A percentile compares a stretch with the other conserved stretches of the same genome.
phyloP scores from a whole-genome alignment of 2,888 invertebrate species.

The Hemistola chrysoprasaria region DNA sequence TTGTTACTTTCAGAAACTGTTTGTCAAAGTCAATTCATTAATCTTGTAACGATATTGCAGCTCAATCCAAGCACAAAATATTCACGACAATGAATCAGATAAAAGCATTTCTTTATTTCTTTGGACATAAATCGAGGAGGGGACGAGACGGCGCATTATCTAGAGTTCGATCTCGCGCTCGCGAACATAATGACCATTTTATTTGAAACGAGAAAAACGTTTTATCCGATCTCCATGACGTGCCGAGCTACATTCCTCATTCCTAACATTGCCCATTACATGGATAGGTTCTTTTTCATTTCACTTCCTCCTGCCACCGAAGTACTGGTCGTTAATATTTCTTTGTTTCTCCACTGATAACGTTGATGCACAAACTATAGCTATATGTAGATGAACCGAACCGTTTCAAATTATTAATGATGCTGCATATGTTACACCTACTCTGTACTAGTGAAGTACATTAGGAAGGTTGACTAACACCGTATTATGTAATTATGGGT shows the following conservation, averaged over 20 bases:
- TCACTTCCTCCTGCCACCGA: too few relatives aligned
- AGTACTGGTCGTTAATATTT: too few relatives aligned
- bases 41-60: constrained; percentile 21
- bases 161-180: constrained; percentile 40
- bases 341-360: too few relatives aligned
- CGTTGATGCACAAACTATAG: too few relatives aligned
- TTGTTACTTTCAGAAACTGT: constrained; percentile 14
- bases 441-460: too few relatives aligned
- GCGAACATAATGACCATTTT: constrained; percentile 60
- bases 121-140: constrained; percentile 42
- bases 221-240: constrained; percentile 45
- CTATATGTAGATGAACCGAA: too few relatives aligned
- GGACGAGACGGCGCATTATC: constrained; percentile 51
- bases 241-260: constrained; percentile 28
- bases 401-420: too few relatives aligned
- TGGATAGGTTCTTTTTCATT: too few relatives aligned
- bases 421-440: too few relatives aligned
- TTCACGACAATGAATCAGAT: constrained; percentile 37
- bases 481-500: too few relatives aligned
- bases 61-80: constrained; percentile 24
- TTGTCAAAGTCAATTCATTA: constrained; percentile 19
- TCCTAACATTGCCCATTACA: not conserved
- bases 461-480: too few relatives aligned
- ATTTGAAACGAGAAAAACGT: constrained; percentile 60
- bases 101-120: constrained; percentile 39